phyloP scores from a whole-genome alignment of 2,888 invertebrate species.

The Spicauda simplicius region DNA sequence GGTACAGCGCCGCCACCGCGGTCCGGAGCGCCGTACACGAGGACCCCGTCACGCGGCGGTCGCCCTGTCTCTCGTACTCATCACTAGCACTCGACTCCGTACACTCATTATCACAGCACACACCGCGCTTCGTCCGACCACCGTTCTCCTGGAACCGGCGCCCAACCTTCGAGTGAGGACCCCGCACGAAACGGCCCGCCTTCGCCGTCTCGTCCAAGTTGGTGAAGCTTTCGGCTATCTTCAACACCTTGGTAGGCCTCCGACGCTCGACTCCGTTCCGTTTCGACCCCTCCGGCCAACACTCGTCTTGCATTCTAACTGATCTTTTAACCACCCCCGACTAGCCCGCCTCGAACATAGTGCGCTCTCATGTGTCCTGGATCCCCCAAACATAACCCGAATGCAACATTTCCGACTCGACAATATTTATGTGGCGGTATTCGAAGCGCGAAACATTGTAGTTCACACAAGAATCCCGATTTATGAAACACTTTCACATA shows the following conservation, averaged over 20 bases:
- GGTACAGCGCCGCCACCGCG: slow-evolving; percentile 95
- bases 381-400: slow-evolving; percentile 59
- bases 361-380: slow-evolving; percentile 68
- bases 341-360: slow-evolving; percentile 80
- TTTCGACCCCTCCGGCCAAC: slow-evolving; percentile 65
- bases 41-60: slow-evolving; percentile 75
- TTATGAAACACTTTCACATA: slow-evolving; percentile 75
- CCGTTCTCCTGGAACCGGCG: slow-evolving; percentile 64
- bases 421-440: slow-evolving; percentile 67
- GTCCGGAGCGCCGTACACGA: slow-evolving; percentile 96
- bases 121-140: slow-evolving; percentile 66
- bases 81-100: slow-evolving; percentile 82
- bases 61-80: slow-evolving; percentile 72
- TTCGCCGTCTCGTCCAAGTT: slow-evolving; percentile 80
- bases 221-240: slow-evolving; percentile 83
- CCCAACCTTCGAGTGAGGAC: slow-evolving; percentile 73
- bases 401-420: slow-evolving; percentile 50
- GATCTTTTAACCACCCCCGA: slow-evolving; percentile 52
- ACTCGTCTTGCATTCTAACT: slow-evolving; percentile 83
- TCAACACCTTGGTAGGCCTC: slow-evolving; percentile 80
- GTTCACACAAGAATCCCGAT: slow-evolving; percentile 66
- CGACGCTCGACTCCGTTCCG: slow-evolving; percentile 70
- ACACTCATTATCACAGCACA: slow-evolving; percentile 76
- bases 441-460: slow-evolving; percentile 73
- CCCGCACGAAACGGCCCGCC: slow-evolving; percentile 74